Evolutionary conservation across 1,140 invertebrate genomes (phyloP), one percentile per base, ranked within the genome.

Genomic region (Drosophila pectinifera): DNA sequence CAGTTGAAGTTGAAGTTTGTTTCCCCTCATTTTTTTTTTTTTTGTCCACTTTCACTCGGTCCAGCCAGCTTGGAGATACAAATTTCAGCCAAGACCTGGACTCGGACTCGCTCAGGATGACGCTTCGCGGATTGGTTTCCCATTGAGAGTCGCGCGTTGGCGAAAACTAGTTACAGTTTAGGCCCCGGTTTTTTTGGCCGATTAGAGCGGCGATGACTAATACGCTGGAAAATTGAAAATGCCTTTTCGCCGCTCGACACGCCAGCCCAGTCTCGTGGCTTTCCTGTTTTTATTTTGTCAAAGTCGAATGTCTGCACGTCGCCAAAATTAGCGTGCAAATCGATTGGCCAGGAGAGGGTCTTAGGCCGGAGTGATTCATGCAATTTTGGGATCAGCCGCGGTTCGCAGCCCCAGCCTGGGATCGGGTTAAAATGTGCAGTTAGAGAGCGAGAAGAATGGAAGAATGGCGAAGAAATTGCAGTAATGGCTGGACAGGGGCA

Each of bases 141-240:
- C 55, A 67, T 36, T 73, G 38, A 20, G 18, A 67, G 58, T 31
- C 42, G 53, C 34, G 41, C 48, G 45, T 28, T 45, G 48, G 45
- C 48, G 48, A 88, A 86, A 88, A 89, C 83, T 88, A 89, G 83
- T 88, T 88, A 88, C 75, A 88, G 57, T 89, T 88, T 83, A 79
- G 72, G 83, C 61, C 78, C 18, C 76, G 54, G 67, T 53, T 69
- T 69, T 61, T 57, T 31, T 38, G 36, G 41, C 28, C 51, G 58
- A 75, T 73, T 74, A 78, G 64, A 78, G 59, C 38, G 57, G 58
- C 80, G 85, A 73, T 88, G 84, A 88, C 84, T 88, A 88, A 88
- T 88, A 73, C 85, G 61, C 73, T 74, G 84, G 80, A 88, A 88
- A 88, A 88, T 88, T 88, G 84, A 73, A 88, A 88, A 84, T 84